A percentile compares a stretch with the other conserved stretches of the same genome.
Evolutionary conservation across 2,797 vertebrate genomes (phyloP).

Genomic region (Columba guinea): DNA sequence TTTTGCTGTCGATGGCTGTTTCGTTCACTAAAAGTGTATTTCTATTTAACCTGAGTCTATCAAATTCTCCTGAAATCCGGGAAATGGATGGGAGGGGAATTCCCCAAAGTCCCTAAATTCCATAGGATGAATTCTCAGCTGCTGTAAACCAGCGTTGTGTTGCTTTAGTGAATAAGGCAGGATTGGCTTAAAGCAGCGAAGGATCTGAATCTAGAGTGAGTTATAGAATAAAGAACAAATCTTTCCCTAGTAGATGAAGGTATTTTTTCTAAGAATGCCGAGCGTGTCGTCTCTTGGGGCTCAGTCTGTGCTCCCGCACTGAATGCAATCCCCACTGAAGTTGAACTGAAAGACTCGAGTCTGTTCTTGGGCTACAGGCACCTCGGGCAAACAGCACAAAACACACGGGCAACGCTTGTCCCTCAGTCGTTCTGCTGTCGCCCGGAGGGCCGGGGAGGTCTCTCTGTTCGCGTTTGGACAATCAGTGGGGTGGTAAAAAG

Average conservation of each 20-base stretch:
- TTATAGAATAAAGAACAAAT: not conserved
- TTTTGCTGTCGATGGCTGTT: conserved; percentile 11
- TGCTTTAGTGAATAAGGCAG: not conserved
- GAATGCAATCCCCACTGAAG: not conserved
- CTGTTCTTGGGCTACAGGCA: not conserved
- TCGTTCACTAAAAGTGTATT: conserved; percentile 29
- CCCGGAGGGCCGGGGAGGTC: not conserved
- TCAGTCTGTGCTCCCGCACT: not conserved
- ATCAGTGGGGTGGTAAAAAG: not conserved
- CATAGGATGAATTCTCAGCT: not conserved
- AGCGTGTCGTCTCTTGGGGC: not conserved
- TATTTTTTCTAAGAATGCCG: not conserved
- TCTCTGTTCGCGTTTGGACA: not conserved
- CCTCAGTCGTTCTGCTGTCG: not conserved
- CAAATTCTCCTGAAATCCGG: not conserved
- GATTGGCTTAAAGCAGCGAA: not conserved
- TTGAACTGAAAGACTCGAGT: not conserved
- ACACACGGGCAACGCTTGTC: not conserved
- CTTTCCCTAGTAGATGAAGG: not conserved
- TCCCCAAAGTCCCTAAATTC: not conserved
- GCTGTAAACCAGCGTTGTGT: not conserved
- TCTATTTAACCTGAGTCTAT: not conserved
- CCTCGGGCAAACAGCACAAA: not conserved
- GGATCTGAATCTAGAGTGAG: not conserved
- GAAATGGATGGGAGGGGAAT: not conserved